Percentiles rank a stretch among this genome's conserved stretches.
These are phyloP conservation scores for Coendou prehensilis DNA, from an alignment of 2,797 vertebrate species.

Conservation along the genomic window DNA sequence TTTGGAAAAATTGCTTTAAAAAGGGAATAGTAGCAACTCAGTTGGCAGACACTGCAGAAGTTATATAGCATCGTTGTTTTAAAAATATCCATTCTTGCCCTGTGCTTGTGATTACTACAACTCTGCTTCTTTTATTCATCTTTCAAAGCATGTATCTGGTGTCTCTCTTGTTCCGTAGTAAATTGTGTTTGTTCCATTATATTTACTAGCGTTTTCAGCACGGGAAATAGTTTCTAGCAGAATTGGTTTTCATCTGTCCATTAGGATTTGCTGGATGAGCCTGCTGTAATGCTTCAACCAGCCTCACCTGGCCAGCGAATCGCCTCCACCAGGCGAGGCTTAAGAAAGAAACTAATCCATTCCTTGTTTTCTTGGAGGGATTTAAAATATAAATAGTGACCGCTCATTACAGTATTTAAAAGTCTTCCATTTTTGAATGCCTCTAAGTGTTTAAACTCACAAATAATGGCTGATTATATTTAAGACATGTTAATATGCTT, in stretches of 20 bases:
- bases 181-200: slow-evolving; percentile 42
- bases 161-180: not conserved
- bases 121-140: slow-evolving; percentile 4
- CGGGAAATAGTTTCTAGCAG: slow-evolving; percentile 15
- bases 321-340: not conserved
- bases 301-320: not conserved
- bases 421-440: not conserved
- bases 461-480: not conserved
- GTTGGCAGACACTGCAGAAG: not conserved
- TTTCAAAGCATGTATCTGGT: not conserved
- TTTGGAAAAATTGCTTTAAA: not conserved
- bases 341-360: not conserved
- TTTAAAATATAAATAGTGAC: not conserved
- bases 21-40: not conserved
- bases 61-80: not conserved
- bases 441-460: not conserved
- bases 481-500: not conserved
- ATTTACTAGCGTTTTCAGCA: not conserved
- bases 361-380: not conserved
- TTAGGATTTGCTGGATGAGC: not conserved
- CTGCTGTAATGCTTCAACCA: not conserved
- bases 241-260: slow-evolving; percentile 31
- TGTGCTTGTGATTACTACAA: not conserved
- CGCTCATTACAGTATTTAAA: not conserved
- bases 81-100: not conserved